phyloP scores from a whole-genome alignment of 2,888 invertebrate genomes.

The Archips xylosteana region DNA sequence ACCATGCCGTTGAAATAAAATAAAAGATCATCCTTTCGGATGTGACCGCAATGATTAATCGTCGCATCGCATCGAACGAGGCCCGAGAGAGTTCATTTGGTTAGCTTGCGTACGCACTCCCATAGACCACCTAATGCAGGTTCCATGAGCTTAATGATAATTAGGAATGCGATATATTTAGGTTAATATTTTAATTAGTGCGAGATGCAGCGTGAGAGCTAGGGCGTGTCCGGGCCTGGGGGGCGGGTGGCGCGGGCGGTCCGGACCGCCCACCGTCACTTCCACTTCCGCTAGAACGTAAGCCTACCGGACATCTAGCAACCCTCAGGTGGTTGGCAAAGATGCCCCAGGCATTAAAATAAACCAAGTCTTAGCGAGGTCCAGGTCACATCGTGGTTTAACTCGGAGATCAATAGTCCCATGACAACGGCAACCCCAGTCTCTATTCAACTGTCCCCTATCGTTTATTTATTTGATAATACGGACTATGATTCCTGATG shows the following conservation, averaged over 20 bases:
- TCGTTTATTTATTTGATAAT: not conserved
- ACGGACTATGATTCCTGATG: not conserved
- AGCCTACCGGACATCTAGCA: conserved; percentile 50
- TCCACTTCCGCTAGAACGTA: conserved; percentile 77
- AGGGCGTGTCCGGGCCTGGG: conserved; percentile 79
- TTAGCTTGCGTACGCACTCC: not conserved
- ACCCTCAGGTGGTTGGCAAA: conserved; percentile 49
- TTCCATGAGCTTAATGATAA: not conserved
- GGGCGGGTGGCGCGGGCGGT: conserved; percentile 78
- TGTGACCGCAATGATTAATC: conserved; percentile 32
- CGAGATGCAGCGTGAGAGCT: conserved; percentile 70
- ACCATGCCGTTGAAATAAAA: conserved; percentile 1
- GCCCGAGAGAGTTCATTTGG: conserved; percentile 12
- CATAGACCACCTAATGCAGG: not conserved
- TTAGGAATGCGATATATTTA: conserved; percentile 35
- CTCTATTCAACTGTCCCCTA: conserved; percentile 13
- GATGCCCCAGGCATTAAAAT: not conserved
- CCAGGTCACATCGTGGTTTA: not conserved
- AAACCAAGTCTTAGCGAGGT: not conserved
- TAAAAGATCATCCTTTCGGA: conserved; percentile 27
- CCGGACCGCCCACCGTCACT: conserved; percentile 81
- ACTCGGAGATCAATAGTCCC: not conserved
- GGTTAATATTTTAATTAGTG: conserved; percentile 67
- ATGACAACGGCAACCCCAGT: not conserved
- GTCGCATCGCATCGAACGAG: conserved; percentile 17